phyloP scores from a whole-genome alignment of 1,140 invertebrate genomes.

The Caenorhabditis brenneri region DNA sequence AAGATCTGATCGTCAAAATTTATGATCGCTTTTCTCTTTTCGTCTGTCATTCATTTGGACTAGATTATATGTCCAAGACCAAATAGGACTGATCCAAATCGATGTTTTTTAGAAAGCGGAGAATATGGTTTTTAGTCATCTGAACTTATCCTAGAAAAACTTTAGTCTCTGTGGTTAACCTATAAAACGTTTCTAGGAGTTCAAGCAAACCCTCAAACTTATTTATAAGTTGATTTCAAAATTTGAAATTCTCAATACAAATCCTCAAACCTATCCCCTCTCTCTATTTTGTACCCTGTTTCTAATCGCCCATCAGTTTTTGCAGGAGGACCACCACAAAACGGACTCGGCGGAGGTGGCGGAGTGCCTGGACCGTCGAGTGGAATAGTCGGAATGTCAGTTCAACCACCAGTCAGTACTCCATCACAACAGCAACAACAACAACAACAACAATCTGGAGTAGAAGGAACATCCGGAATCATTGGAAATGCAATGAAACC shows the following conservation, averaged over 20 bases:
- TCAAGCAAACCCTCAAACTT: too few relatives aligned
- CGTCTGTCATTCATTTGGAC: neutral
- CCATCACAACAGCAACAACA: neutral
- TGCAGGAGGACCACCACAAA: constrained; percentile 24
- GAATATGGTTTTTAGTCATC: too few relatives aligned
- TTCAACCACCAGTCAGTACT: constrained; percentile 9
- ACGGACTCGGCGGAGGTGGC: constrained; percentile 5
- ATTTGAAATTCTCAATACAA: too few relatives aligned
- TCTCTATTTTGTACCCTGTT: neutral
- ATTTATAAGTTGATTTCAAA: too few relatives aligned
- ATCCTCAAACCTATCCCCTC: neutral
- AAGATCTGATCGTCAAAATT: neutral
- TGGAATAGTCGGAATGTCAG: constrained; percentile 24
- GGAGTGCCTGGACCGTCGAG: constrained; percentile 19
- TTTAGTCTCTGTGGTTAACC: too few relatives aligned
- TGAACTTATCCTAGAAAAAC: too few relatives aligned
- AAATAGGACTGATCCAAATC: neutral
- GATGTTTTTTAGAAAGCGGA: too few relatives aligned
- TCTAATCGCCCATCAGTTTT: neutral
- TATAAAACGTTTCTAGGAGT: too few relatives aligned
- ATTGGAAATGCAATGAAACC: constrained; percentile 28
- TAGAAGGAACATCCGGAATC: constrained; percentile 5
- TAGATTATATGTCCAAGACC: neutral
- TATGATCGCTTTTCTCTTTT: neutral
- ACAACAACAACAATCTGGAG: neutral